Conservation (phyloP, 1,140 invertebrate species). For the Asobara japonica region DNA sequence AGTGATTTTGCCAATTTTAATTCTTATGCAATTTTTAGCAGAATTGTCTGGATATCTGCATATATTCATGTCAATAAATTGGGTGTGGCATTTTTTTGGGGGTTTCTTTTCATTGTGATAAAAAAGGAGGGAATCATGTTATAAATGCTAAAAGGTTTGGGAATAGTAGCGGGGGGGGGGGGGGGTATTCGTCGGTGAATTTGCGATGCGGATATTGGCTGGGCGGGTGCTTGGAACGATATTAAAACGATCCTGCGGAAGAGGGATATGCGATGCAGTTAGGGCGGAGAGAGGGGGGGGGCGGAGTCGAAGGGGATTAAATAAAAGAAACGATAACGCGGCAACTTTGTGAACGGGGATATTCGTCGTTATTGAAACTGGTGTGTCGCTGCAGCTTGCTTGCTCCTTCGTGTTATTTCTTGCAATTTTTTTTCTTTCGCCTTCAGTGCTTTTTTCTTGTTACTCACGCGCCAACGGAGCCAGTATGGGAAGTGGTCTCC, state of each 20-base stretch:
- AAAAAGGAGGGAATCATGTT: background rate
- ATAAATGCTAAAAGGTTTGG: constrained; percentile 14
- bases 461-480: background rate
- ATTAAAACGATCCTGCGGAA: constrained; percentile 17
- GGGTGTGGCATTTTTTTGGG: background rate
- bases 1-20: background rate
- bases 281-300: background rate
- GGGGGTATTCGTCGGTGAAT: background rate
- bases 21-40: background rate
- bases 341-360: constrained; percentile 20
- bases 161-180: background rate
- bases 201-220: constrained; percentile 8
- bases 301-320: constrained; percentile 17
- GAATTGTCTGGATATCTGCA: no score
- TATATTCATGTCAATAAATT: background rate
- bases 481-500: background rate
- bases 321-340: constrained; percentile 29
- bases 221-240: constrained; percentile 10
- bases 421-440: background rate
- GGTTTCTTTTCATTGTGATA: background rate
- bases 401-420: background rate
- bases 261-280: background rate
- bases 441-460: background rate
- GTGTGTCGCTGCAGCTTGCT: background rate
- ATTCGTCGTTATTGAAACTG: constrained; percentile 36